Conservation (phyloP, 23 tunicate genomes). For the Halocynthia roretzi region DNA sequence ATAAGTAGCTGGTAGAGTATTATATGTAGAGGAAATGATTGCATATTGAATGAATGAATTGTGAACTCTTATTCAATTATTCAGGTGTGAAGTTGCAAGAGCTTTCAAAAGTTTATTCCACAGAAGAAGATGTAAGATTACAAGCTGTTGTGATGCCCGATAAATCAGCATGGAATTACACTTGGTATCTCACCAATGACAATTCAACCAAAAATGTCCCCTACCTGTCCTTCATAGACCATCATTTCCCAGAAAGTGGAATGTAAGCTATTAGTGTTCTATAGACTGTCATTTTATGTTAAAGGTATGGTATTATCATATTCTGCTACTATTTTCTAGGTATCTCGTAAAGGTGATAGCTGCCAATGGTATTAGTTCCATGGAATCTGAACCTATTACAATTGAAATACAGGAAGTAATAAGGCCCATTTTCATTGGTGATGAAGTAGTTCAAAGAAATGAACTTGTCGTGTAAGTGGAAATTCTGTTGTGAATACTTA, state of each 20-base stretch:
- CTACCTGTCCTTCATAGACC: constrained; percentile 7
- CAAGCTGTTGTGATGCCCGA: constrained; percentile 6
- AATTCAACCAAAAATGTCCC: constrained; percentile 2
- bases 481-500: too few relatives aligned
- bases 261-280: neutral
- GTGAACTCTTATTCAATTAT: neutral
- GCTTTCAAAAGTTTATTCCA: neutral
- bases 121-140: neutral
- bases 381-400: constrained; percentile 10
- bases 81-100: constrained; percentile 19
- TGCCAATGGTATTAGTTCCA: constrained; percentile 10
- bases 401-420: constrained; percentile 26
- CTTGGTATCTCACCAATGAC: constrained; percentile 10
- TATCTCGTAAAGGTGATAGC: constrained; percentile 14
- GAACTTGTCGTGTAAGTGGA: neutral
- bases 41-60: too few relatives aligned
- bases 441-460: constrained; percentile 11
- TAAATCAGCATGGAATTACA: constrained; percentile 4
- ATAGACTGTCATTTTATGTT: neutral
- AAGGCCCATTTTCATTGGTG: constrained; percentile 12
- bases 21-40: too few relatives aligned
- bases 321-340: neutral
- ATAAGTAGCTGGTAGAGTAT: neutral
- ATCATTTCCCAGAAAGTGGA: constrained; percentile 14
- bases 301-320: too few relatives aligned